Evolutionary conservation across 2,113 vertebrate genomes (phyloP), one percentile per base, ranked within the genome.

Genomic region (Neotoma lepida): DNA sequence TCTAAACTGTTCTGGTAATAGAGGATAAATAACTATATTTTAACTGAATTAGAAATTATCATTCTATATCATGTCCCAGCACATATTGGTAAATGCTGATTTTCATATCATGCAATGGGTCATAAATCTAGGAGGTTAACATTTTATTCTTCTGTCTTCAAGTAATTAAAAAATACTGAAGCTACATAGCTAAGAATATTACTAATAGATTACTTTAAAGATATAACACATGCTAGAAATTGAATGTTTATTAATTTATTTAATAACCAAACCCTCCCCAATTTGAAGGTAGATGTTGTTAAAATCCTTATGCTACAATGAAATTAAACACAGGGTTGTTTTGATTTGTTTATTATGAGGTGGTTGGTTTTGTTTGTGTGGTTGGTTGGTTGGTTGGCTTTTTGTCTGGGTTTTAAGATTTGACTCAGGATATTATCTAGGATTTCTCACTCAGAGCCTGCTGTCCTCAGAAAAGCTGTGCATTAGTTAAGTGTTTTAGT

Each of bases 31-130:
- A 39, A 49, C 8, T 30, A 88, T 6, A 77, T 84, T 96, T 88
- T 61, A 90, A 88, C 2, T 56, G 90, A 93, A 86, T 92, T 95
- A 77, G 6, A 86, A 94, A 85, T 88, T 92, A 88, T 74, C 54
- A 17, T 86, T 86, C 8, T 68, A 51, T 63, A 63, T 51, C 30
- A 39, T 46, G 3, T 76, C 41, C 51, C 26, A 1, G 35, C 3
- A 82, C 17, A 64, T 6, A 78, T 77, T 91, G 96, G 39, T 54
- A 91, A 90, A 58, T 86, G 6, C 26, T 86, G 44, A 12, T 68
- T 96, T 95, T 89, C 44, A 71, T 88, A 89, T 66, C 2, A 73
- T 22, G 78, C 10, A 73, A 10, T 93, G 2, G 9, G 2, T 49
- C 17, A 49, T 88, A 64, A 87, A 84, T 15, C 4, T 22, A 54